Base-by-base conservation (phyloP, 2,113 vertebrate species). In the Pionites leucogaster region DNA sequence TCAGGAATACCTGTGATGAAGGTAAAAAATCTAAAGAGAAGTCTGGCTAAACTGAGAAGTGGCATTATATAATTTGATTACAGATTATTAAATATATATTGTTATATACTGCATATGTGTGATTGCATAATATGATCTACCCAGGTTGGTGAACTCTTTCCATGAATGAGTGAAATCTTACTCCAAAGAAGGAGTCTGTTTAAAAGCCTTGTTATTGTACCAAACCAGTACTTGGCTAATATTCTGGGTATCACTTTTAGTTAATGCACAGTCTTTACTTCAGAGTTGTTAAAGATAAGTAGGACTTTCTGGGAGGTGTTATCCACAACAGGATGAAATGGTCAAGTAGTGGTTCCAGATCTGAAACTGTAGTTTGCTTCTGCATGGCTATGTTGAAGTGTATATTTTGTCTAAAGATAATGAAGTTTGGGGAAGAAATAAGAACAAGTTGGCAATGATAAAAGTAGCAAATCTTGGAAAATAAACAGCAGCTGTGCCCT, bases 191-290 rank as follows among this genome's bases (percentile, higher is more conserved):
- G 55, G 10, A 77, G 27, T 91, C 44, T 85, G 14, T 92, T 94
- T 79, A 82, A 74, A 93, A 96, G 29, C 49, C 53, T 87, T 60
- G 35, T 19, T 95, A 46, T 95, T 82, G 17, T 82, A 97, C 25
- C 41, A 91, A 81, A 86, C 62, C 84, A 80, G 23, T 19, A 29
- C 23, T 86, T 96, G 70, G 78, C 94, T 96, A 95, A 37, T 87
- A 84, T 84, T 95, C 95, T 90, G 65, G 59, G 57, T 91, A 92
- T 95, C 64, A 23, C 79, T 93, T 94, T 93, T 85, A 94, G 92
- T 95, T 96, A 94, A 95, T 94, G 95, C 88, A 80, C 82, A 11
- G 74, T 94, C 67, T 57, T 97, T 63, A 77, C 92, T 97, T 92
- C 93, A 94, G 68, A 71, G 89, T 72, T 96, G 93, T 86, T 94